Conservation (phyloP, 2,113 vertebrate genomes). For the Elephas maximus region DNA sequence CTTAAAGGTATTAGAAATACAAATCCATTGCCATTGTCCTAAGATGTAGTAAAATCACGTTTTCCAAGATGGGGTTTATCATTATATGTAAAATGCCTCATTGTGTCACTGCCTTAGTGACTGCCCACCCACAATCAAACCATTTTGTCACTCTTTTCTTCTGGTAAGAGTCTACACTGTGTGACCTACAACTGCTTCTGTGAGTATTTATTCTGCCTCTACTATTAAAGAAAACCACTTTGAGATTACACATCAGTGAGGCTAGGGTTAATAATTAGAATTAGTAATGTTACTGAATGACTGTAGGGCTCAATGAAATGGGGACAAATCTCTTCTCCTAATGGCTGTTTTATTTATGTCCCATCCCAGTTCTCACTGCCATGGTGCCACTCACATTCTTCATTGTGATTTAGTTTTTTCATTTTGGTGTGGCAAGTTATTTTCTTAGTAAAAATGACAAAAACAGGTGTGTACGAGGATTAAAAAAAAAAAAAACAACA, state of each 20-base stretch:
- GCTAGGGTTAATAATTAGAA: neutral
- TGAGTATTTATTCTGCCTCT: neutral
- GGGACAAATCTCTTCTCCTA: neutral
- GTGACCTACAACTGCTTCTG: neutral
- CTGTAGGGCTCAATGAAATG: neutral
- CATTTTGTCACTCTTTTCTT: neutral
- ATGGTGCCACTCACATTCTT: neutral
- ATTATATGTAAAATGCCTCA: neutral
- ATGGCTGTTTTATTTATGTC: neutral
- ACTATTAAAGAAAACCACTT: neutral
- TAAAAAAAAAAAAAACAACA: too few relatives aligned
- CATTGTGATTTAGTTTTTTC: neutral
- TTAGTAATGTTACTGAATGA: neutral
- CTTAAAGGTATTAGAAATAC: constrained; percentile 42
- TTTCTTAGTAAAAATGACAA: neutral
- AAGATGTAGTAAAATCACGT: constrained; percentile 2
- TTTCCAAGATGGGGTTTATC: neutral
- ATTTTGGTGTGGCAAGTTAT: neutral
- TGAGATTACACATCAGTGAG: neutral
- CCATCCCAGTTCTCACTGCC: neutral
- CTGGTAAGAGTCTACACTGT: neutral
- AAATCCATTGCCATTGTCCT: neutral
- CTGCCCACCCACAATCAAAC: neutral
- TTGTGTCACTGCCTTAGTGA: neutral
- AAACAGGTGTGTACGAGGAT: neutral